phyloP scores from a whole-genome alignment of 2,888 invertebrate species.

The Ptychoptera albimana region DNA sequence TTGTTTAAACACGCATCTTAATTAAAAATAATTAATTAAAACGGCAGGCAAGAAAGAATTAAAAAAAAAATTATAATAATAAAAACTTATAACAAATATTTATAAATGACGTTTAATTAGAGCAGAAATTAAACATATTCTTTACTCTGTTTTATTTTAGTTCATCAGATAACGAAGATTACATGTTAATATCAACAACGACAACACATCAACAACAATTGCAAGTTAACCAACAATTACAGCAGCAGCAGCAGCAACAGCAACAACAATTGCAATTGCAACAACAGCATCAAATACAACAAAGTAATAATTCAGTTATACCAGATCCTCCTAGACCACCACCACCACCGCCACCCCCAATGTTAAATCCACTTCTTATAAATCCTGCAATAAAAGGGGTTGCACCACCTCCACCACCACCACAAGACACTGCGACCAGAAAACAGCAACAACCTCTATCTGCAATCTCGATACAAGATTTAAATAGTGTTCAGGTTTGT shows the following conservation, averaged over 20 bases:
- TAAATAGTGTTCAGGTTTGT: conserved; percentile 54
- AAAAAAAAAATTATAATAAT: background rate
- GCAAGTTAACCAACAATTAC: conserved; percentile 4
- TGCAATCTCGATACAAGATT: conserved; percentile 73
- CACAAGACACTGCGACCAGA: conserved; percentile 31
- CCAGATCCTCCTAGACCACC: conserved; percentile 27
- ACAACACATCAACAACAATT: conserved; percentile 15
- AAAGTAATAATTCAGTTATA: conserved; percentile 3
- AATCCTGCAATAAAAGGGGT: conserved; percentile 25
- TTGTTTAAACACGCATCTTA: too few species aligned
- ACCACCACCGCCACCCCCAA: conserved; percentile 38
- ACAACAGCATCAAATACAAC: conserved; percentile 14
- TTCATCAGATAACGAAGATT: conserved; percentile 31
- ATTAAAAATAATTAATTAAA: too few species aligned
- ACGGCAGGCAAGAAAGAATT: background rate
- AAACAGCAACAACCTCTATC: conserved; percentile 62
- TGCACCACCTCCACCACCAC: conserved; percentile 21
- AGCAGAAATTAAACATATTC: background rate
- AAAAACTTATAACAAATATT: background rate
- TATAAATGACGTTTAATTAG: background rate
- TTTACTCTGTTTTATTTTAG: conserved; percentile 16
- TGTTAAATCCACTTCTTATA: conserved; percentile 25
- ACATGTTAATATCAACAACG: conserved; percentile 41
- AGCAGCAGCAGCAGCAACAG: too few species aligned
- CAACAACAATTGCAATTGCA: too few species aligned